Evolutionary conservation across 2,113 vertebrate species (phyloP).

Genomic region (Sylvilagus bachmani): DNA sequence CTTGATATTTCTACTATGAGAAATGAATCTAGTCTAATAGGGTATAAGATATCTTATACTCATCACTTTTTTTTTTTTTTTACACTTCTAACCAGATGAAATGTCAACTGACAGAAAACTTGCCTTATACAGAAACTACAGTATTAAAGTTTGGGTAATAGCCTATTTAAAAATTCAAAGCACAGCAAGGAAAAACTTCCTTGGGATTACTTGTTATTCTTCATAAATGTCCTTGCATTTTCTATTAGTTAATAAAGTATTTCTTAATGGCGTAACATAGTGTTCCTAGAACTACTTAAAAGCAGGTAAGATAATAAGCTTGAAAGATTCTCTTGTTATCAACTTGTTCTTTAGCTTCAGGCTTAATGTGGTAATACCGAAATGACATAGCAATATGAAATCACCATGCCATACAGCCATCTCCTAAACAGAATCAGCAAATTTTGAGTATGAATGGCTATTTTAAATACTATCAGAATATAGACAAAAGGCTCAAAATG

Average conservation of each 20-base stretch:
- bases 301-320: constrained; percentile 44
- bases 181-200: constrained; percentile 49
- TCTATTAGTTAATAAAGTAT: constrained; percentile 60
- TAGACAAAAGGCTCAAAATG: constrained; percentile 22
- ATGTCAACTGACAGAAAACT: background rate
- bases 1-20: constrained; percentile 35
- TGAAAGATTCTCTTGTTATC: constrained; percentile 30
- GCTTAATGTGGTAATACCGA: constrained; percentile 57
- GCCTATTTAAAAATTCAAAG: constrained; percentile 50
- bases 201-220: constrained; percentile 50
- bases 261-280: constrained; percentile 57
- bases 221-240: constrained; percentile 42
- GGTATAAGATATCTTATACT: constrained; percentile 41
- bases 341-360: constrained; percentile 66
- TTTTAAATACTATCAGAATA: constrained; percentile 57
- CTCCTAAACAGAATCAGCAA: constrained; percentile 52
- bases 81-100: constrained; percentile 51
- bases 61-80: background rate
- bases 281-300: constrained; percentile 51
- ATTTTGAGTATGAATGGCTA: background rate
- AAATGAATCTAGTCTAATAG: constrained; percentile 44
- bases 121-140: constrained; percentile 29
- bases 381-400: constrained; percentile 61
- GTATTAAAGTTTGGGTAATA: constrained; percentile 33
- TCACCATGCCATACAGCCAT: background rate